phyloP scores from a whole-genome alignment of 1,140 invertebrate genomes.

The Mylabris phalerata region DNA sequence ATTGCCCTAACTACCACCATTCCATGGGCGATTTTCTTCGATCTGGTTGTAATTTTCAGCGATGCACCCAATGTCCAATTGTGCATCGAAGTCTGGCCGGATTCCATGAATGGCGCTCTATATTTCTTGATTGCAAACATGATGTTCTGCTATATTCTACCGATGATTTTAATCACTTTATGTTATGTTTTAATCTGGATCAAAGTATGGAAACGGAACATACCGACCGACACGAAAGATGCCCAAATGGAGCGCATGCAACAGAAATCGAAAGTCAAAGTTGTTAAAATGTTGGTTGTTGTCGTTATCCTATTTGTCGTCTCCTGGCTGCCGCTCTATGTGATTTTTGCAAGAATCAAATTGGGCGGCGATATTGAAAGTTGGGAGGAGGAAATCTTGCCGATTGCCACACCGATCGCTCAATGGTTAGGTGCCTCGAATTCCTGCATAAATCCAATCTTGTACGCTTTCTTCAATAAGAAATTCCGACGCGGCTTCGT shows the following conservation, averaged over 20 bases:
- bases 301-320: slow-evolving; percentile 92
- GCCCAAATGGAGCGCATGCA: slow-evolving; percentile 86
- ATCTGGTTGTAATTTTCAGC: slow-evolving; percentile 66
- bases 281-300: slow-evolving; percentile 93
- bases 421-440: slow-evolving; percentile 96
- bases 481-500: slow-evolving; percentile 91
- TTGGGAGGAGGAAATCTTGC: slow-evolving; percentile 71
- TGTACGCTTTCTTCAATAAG: slow-evolving; percentile 97
- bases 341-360: slow-evolving; percentile 82
- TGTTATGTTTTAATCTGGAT: slow-evolving; percentile 93
- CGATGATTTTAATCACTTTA: slow-evolving; percentile 82
- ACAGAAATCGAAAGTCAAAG: slow-evolving; percentile 88
- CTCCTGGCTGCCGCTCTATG: slow-evolving; percentile 92
- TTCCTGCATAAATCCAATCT: slow-evolving; percentile 93
- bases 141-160: slow-evolving; percentile 86
- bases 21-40: slow-evolving; percentile 87
- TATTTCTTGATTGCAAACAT: slow-evolving; percentile 89
- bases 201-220: slow-evolving; percentile 78
- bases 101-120: slow-evolving; percentile 64
- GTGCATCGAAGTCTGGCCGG: slow-evolving; percentile 82
- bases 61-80: slow-evolving; percentile 62
- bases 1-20: slow-evolving; percentile 75
- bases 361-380: slow-evolving; percentile 61
- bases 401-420: slow-evolving; percentile 79
- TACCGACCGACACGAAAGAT: slow-evolving; percentile 85